Evolutionary conservation across 2,888 invertebrate genomes (phyloP).

Genomic region (Pycnomerus fuliginosus): DNA sequence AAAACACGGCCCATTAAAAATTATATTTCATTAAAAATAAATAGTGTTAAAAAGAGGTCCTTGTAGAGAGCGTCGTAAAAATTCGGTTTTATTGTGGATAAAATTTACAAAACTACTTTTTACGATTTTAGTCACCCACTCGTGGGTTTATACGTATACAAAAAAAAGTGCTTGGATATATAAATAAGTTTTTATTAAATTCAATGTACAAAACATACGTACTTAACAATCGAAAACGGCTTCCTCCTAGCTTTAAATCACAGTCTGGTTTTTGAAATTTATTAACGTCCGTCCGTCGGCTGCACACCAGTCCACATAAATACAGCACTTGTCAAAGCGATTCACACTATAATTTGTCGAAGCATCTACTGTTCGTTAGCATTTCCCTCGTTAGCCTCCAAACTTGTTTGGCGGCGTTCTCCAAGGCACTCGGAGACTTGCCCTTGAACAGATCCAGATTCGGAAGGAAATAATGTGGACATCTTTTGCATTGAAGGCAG

Average conservation of each 20-base stretch:
- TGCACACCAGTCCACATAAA: not conserved
- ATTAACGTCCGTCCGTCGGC: not conserved
- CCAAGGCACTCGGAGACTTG: slow-evolving; percentile 71
- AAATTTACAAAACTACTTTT: no score
- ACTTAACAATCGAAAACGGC: slow-evolving; percentile 23
- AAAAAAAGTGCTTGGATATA: no score
- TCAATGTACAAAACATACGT: slow-evolving; percentile 32
- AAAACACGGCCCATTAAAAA: no score
- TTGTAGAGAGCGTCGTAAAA: no score
- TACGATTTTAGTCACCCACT: no score
- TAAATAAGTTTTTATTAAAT: slow-evolving; percentile 22
- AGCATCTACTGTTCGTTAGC: slow-evolving; percentile 74
- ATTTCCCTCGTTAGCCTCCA: slow-evolving; percentile 79
- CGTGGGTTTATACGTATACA: no score
- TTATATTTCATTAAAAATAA: no score
- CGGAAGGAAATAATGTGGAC: slow-evolving; percentile 84
- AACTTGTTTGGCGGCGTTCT: slow-evolving; percentile 78
- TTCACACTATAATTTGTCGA: slow-evolving; percentile 70
- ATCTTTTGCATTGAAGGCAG: slow-evolving; percentile 79
- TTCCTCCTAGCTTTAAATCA: slow-evolving; percentile 14
- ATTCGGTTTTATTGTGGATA: no score
- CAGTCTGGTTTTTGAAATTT: slow-evolving; percentile 12
- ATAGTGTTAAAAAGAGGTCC: no score
- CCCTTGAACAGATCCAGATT: slow-evolving; percentile 80
- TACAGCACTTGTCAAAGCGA: slow-evolving; percentile 1